phyloP scores from a whole-genome alignment of 1,140 invertebrate species.

The Trigoniulus corallinus region DNA sequence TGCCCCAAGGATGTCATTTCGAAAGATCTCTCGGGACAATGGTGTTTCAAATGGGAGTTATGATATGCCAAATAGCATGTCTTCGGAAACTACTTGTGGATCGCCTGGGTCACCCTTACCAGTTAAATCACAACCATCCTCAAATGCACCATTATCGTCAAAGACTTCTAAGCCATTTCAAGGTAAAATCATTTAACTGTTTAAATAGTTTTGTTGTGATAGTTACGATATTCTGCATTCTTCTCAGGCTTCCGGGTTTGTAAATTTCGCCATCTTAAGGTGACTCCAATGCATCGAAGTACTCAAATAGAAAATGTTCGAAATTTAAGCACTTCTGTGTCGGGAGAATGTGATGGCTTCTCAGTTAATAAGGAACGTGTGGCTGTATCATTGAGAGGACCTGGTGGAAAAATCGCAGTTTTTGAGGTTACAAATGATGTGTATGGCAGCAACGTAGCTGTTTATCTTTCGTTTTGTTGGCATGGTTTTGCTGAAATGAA shows the following conservation, averaged over 20 bases:
- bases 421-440: constrained; percentile 37
- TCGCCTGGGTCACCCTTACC: no score
- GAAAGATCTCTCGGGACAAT: neutral
- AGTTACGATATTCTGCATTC: constrained; percentile 1
- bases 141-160: no score
- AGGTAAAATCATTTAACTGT: neutral
- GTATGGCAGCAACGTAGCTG: neutral
- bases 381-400: constrained; percentile 68
- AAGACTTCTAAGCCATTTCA: neutral
- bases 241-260: constrained; percentile 44
- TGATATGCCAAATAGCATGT: neutral
- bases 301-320: constrained; percentile 81
- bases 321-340: constrained; percentile 75
- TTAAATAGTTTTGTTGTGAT: neutral
- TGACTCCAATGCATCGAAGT: constrained; percentile 71
- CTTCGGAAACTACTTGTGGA: no score
- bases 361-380: constrained; percentile 69
- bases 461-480: neutral
- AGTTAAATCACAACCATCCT: no score
- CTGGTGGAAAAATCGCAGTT: constrained; percentile 74
- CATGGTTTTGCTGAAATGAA: neutral
- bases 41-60: neutral
- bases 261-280: constrained; percentile 84
- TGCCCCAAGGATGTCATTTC: neutral
- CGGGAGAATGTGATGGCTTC: constrained; percentile 85